Evolutionary conservation across 2,888 invertebrate genomes (phyloP).

Genomic region (Sialis lutaria): DNA sequence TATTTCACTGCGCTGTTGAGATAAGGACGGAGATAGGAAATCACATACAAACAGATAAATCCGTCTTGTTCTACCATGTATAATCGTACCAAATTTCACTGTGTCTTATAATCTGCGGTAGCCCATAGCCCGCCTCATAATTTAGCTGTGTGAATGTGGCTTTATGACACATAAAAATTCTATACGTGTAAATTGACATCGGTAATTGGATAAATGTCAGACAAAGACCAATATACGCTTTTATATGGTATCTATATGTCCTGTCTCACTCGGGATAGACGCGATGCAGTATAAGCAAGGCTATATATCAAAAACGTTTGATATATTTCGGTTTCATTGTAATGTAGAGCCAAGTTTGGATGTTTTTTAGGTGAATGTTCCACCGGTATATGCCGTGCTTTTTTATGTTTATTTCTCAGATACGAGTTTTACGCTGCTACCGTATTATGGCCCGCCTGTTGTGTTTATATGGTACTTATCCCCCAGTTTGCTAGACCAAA

Average conservation of each 20-base stretch:
- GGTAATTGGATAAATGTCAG: not conserved
- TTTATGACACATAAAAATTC: not conserved
- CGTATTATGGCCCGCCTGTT: not conserved
- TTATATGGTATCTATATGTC: not conserved
- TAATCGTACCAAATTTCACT: not conserved
- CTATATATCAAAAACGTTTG: not conserved
- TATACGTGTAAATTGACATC: not conserved
- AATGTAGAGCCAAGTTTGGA: not conserved
- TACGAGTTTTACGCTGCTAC: not conserved
- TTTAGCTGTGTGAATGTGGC: constrained; percentile 2
- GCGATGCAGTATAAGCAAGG: not conserved
- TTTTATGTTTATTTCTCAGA: constrained; percentile 3
- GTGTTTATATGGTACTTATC: not conserved
- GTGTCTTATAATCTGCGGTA: constrained; percentile 4
- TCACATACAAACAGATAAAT: not conserved
- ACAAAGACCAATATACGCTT: not conserved
- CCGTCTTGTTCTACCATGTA: not conserved
- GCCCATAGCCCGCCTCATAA: constrained; percentile 1
- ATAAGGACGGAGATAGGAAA: too few species aligned
- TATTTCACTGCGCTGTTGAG: too few species aligned
- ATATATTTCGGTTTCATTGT: not conserved
- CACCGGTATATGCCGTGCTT: not conserved
- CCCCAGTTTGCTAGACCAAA: too few species aligned
- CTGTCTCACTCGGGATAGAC: not conserved
- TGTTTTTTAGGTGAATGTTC: not conserved